Percentiles rank a stretch among this genome's conserved stretches.
These are phyloP conservation scores for Hesperia comma DNA, from an alignment of 2,888 invertebrate species.

Conservation along the genomic window DNA sequence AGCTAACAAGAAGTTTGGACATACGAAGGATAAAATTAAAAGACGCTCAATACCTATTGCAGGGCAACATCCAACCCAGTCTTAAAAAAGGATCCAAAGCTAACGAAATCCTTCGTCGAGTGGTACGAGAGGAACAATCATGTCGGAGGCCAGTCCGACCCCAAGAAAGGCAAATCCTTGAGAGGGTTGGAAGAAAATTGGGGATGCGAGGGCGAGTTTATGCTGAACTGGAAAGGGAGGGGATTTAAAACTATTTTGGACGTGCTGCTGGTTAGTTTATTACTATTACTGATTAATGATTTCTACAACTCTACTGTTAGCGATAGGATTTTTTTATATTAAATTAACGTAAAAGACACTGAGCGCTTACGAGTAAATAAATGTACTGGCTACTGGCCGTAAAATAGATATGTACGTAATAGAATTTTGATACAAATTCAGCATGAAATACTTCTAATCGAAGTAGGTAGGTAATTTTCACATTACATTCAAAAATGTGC, in stretches of 20 bases:
- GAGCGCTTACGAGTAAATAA: no score
- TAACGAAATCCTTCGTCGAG: constrained; percentile 81
- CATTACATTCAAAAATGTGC: no score
- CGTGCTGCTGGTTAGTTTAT: constrained; percentile 85
- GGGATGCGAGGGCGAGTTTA: constrained; percentile 87
- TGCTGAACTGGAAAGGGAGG: constrained; percentile 89
- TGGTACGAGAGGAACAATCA: constrained; percentile 86
- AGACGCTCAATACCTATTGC: constrained; percentile 42
- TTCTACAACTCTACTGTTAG: not conserved
- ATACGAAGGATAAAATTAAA: not conserved
- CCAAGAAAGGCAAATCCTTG: constrained; percentile 83
- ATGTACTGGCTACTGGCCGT: no score
- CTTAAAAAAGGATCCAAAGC: constrained; percentile 60
- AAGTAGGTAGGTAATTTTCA: no score
- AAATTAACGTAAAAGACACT: no score
- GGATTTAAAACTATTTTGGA: constrained; percentile 88
- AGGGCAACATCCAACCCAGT: constrained; percentile 56
- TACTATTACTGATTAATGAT: not conserved
- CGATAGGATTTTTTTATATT: no score
- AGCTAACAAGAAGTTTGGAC: no score
- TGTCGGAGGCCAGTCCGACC: constrained; percentile 85
- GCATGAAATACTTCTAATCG: no score
- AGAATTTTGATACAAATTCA: no score
- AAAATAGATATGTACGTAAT: no score
- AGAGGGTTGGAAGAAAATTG: constrained; percentile 85